A percentile compares a stretch with the other conserved stretches of the same genome.
Conservation (phyloP, 2,797 vertebrate genomes). For the Corythornis leucogaster region DNA sequence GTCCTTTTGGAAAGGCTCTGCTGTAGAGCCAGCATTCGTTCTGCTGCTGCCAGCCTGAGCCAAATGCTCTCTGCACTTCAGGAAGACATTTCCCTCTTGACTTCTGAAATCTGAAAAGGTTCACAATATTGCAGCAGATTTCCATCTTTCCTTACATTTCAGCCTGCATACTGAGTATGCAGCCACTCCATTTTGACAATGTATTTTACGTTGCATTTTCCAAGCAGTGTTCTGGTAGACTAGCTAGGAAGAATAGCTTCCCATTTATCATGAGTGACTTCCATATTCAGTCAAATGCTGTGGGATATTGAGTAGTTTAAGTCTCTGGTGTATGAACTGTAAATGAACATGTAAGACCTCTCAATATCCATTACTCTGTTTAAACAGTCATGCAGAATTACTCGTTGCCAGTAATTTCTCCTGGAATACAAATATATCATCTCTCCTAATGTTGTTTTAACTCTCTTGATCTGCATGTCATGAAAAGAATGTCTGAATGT, state of each 20-base stretch:
- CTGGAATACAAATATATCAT: not conserved
- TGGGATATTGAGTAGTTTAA: slow-evolving; percentile 16
- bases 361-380: slow-evolving; percentile 21
- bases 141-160: not conserved
- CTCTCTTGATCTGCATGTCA: not conserved
- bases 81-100: not conserved
- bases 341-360: slow-evolving; percentile 26
- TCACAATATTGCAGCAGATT: not conserved
- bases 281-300: not conserved
- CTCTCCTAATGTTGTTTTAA: not conserved
- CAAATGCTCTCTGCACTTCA: not conserved
- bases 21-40: not conserved
- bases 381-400: slow-evolving; percentile 14
- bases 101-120: not conserved
- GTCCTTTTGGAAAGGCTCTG: not conserved
- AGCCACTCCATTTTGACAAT: not conserved
- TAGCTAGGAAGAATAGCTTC: slow-evolving; percentile 37
- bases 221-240: slow-evolving; percentile 64
- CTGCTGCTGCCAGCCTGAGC: not conserved
- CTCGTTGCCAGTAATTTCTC: slow-evolving; percentile 1
- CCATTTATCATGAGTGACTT: slow-evolving; percentile 12
- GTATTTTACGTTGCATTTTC: slow-evolving; percentile 10
- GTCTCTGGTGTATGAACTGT: not conserved
- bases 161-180: not conserved
- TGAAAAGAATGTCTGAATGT: not conserved